Conservation (phyloP, 2,888 invertebrate species). For the Eulithis testata region DNA sequence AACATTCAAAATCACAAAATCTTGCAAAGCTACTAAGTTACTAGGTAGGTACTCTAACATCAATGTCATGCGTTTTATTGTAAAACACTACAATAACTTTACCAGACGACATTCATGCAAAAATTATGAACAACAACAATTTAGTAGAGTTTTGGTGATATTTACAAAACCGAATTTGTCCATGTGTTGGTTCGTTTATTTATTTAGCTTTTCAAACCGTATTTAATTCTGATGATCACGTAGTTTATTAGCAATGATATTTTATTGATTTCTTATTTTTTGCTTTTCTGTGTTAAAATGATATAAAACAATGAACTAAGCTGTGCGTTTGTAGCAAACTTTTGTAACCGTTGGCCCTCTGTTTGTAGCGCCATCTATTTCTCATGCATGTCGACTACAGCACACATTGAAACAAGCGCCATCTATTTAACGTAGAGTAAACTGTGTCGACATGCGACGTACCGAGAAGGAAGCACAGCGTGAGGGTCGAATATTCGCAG, state of each 20-base stretch:
- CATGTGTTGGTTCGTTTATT: slow-evolving; percentile 27
- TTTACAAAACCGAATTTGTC: slow-evolving; percentile 36
- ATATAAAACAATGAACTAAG: slow-evolving; percentile 34
- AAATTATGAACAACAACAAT: neutral
- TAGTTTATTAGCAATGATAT: slow-evolving; percentile 22
- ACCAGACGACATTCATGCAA: slow-evolving; percentile 16
- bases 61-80: slow-evolving; percentile 10
- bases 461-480: slow-evolving; percentile 83
- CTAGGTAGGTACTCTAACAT: neutral
- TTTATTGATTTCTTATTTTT: slow-evolving; percentile 9
- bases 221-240: slow-evolving; percentile 10
- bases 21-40: no score
- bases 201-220: slow-evolving; percentile 20
- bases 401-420: slow-evolving; percentile 72
- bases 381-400: slow-evolving; percentile 58
- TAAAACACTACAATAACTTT: neutral
- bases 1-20: slow-evolving; percentile 16
- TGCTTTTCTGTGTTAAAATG: slow-evolving; percentile 27
- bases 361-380: slow-evolving; percentile 68
- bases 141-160: slow-evolving; percentile 22
- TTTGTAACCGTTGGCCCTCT: slow-evolving; percentile 25
- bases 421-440: slow-evolving; percentile 63
- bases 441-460: slow-evolving; percentile 72
- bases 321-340: slow-evolving; percentile 32
- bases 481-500: slow-evolving; percentile 91